Base-by-base conservation (phyloP, 2,797 vertebrate genomes). In the Moxostoma hubbsi region DNA sequence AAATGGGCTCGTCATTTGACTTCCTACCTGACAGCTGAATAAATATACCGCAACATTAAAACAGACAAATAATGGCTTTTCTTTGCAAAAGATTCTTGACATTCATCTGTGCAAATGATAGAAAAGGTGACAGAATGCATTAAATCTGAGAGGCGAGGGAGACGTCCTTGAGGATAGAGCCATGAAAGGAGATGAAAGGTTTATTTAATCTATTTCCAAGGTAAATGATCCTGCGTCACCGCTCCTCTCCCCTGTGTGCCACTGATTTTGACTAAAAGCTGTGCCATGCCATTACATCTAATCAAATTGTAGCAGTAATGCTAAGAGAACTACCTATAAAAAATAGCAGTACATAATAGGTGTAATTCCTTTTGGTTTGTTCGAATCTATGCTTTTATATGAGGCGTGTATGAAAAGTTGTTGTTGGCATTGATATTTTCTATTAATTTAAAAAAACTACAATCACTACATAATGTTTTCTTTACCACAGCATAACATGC, bases 201-300 rank as follows among this genome's bases (percentile, higher is more conserved):
- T 91, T 91, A 90, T 92, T 92, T 90, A 90, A 92, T 92, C 88
- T 90, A 86, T 91, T 92, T 90, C 86, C 87, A 89, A 91, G 90
- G 90, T 91, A 91, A 92, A 92, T 81, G 75, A 89, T 91, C 87
- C 86, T 81, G 75, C 16, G 66, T 74, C 79, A 59, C 80, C 86
- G 86, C 83, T 12, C 75, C 77, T 82, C 61, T 77, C 82, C 84
- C 80, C 76, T 81, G 87, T 75, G 81, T 74, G 78, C 84, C 82
- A 13, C 82, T 55, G 85, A 78, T 85, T 86, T 85, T 87, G 71
- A 75, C 50, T 77, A 81, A 88, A 85, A 88, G 85, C 81, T 63
- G 74, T 78, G 86, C 82, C 81, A 81, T 89, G 88, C 65, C 46
- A 75, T 65, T 67, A 79, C 59, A 46, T 80, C 75, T 73, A 54